phyloP scores from a whole-genome alignment of 2,797 vertebrate species.

The Neosilurus hyrtlii region DNA sequence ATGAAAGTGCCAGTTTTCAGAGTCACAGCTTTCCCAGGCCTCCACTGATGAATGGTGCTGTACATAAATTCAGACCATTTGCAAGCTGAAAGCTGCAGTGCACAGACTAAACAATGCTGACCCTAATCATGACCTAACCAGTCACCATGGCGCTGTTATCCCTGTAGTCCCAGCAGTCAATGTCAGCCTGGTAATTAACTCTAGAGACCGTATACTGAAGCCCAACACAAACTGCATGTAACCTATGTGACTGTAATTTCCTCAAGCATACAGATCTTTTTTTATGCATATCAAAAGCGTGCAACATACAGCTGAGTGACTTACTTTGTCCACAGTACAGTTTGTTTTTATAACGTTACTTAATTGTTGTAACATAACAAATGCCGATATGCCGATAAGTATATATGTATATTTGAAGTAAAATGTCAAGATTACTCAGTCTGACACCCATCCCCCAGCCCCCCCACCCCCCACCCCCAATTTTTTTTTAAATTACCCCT shows the following conservation, averaged over 20 bases:
- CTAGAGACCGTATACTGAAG: slow-evolving; percentile 70
- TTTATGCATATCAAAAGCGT: slow-evolving; percentile 68
- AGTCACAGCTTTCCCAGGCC: slow-evolving; percentile 31
- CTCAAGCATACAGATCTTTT: slow-evolving; percentile 81
- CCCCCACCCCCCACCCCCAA: too few species aligned
- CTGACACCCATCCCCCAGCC: neutral
- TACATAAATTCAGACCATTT: slow-evolving; percentile 62
- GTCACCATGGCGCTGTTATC: slow-evolving; percentile 36
- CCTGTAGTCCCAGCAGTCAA: slow-evolving; percentile 38
- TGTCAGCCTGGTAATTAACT: slow-evolving; percentile 71
- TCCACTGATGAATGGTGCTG: slow-evolving; percentile 65
- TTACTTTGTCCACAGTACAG: slow-evolving; percentile 42
- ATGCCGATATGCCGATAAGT: neutral
- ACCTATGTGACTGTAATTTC: slow-evolving; percentile 81
- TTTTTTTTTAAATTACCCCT: slow-evolving; percentile 14
- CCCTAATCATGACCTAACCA: slow-evolving; percentile 66
- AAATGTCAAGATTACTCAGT: slow-evolving; percentile 15
- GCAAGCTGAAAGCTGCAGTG: slow-evolving; percentile 61
- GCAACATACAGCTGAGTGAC: slow-evolving; percentile 26
- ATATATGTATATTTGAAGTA: neutral
- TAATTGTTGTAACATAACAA: too few species aligned
- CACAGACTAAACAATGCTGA: slow-evolving; percentile 76
- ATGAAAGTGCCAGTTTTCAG: slow-evolving; percentile 16
- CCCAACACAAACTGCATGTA: slow-evolving; percentile 71
- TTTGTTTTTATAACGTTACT: slow-evolving; percentile 60